Conservation (phyloP, 2,797 vertebrate genomes). For the Parauchenoglanis ngamensis region DNA sequence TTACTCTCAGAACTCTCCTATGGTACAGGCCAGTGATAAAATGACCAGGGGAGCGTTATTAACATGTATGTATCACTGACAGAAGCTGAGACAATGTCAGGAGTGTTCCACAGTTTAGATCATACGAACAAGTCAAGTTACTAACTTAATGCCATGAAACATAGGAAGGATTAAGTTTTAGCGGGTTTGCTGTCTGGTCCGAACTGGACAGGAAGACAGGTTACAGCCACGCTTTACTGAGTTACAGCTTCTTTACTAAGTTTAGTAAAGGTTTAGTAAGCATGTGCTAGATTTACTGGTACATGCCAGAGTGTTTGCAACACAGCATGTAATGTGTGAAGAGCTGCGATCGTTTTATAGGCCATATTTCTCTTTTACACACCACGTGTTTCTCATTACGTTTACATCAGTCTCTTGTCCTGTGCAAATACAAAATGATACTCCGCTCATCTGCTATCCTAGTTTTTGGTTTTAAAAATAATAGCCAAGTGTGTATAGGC, state of each 20-base stretch:
- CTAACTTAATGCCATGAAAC: background rate
- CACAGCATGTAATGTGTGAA: constrained; percentile 49
- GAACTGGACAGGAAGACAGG: background rate
- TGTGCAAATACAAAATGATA: constrained; percentile 60
- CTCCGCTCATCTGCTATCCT: constrained; percentile 46
- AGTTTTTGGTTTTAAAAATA: constrained; percentile 56
- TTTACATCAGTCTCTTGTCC: constrained; percentile 63
- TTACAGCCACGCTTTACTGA: background rate
- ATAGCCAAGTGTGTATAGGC: constrained; percentile 65
- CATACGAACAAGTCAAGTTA: background rate
- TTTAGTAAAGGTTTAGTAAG: background rate
- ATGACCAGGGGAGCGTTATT: constrained; percentile 1
- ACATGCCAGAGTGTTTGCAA: constrained; percentile 20
- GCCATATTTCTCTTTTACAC: constrained; percentile 28
- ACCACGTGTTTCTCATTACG: constrained; percentile 44
- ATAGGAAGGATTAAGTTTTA: background rate
- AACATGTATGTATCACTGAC: background rate
- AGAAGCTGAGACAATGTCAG: background rate
- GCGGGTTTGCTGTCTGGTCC: background rate
- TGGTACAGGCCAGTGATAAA: background rate
- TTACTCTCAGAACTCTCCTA: background rate
- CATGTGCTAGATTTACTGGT: constrained; percentile 58
- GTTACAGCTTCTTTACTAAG: background rate
- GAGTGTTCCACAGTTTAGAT: background rate
- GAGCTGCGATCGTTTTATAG: constrained; percentile 40